phyloP scores from a whole-genome alignment of 2,113 vertebrate genomes.

The Thamnaconus septentrionalis region DNA sequence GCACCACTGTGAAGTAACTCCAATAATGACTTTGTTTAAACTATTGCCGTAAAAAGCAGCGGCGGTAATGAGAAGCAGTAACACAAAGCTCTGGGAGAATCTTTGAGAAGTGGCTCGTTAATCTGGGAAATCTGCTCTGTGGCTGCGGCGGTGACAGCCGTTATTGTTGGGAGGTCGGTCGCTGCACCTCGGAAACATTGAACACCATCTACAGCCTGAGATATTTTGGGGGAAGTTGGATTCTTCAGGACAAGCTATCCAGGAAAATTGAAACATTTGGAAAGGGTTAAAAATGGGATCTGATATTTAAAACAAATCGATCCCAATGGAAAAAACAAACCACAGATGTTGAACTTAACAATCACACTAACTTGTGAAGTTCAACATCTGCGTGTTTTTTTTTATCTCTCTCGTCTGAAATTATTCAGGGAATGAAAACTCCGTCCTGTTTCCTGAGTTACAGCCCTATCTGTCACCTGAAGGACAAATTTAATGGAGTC shows the following conservation, averaged over 20 bases:
- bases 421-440: slow-evolving; percentile 45
- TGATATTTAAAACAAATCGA: too few species aligned
- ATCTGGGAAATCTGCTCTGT: neutral
- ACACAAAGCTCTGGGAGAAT: neutral
- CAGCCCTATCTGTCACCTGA: slow-evolving; percentile 29
- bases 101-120: neutral
- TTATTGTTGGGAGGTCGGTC: neutral
- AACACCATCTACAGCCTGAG: too few species aligned
- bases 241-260: too few species aligned
- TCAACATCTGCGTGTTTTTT: too few species aligned
- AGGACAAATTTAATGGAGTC: slow-evolving; percentile 38
- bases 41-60: neutral
- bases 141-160: neutral
- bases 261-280: too few species aligned
- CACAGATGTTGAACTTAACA: slow-evolving; percentile 15
- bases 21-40: neutral
- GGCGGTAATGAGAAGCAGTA: neutral
- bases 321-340: slow-evolving; percentile 21
- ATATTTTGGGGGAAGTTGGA: too few species aligned
- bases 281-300: too few species aligned
- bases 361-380: slow-evolving; percentile 2
- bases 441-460: slow-evolving; percentile 27
- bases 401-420: slow-evolving; percentile 12
- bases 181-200: neutral
- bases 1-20: neutral